Percentiles rank a stretch among this genome's conserved stretches.
phyloP scores from a whole-genome alignment of 2,888 invertebrate genomes.

The Brachyopa scutellaris region DNA sequence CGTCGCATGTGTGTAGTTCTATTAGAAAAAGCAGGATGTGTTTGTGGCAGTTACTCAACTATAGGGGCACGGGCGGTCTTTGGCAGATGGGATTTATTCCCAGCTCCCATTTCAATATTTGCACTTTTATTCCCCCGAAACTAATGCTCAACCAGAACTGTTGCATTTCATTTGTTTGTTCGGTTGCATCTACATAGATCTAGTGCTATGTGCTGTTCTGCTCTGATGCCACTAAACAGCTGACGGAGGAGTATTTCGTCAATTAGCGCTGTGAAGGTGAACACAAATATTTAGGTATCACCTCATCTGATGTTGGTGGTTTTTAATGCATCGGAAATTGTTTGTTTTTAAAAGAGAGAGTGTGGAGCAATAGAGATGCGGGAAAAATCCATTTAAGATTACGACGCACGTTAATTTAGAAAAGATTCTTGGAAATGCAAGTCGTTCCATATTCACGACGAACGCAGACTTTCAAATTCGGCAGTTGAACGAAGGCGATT shows the following conservation, averaged over 20 bases:
- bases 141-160: slow-evolving; percentile 55
- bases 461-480: too few relatives aligned
- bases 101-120: slow-evolving; percentile 15
- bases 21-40: background rate
- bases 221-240: slow-evolving; percentile 1
- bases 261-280: slow-evolving; percentile 66
- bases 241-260: slow-evolving; percentile 46
- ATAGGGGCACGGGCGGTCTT: background rate
- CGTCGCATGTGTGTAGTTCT: slow-evolving; percentile 5
- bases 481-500: too few relatives aligned
- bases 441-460: too few relatives aligned
- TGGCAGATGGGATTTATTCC: slow-evolving; percentile 34
- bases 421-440: too few relatives aligned
- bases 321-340: slow-evolving; percentile 53
- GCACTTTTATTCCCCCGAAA: slow-evolving; percentile 33
- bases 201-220: background rate
- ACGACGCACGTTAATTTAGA: too few relatives aligned
- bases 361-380: too few relatives aligned
- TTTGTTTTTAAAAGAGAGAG: too few relatives aligned
- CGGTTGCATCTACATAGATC: slow-evolving; percentile 17
- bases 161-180: slow-evolving; percentile 53
- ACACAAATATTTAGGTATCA: slow-evolving; percentile 61
- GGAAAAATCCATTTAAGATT: too few relatives aligned
- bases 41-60: slow-evolving; percentile 4
- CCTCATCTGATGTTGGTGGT: slow-evolving; percentile 59